A percentile compares a stretch with the other conserved stretches of the same genome.
These are phyloP conservation scores for Leptodactylus fallax DNA, from an alignment of 2,797 vertebrate genomes.

Conservation along the genomic window DNA sequence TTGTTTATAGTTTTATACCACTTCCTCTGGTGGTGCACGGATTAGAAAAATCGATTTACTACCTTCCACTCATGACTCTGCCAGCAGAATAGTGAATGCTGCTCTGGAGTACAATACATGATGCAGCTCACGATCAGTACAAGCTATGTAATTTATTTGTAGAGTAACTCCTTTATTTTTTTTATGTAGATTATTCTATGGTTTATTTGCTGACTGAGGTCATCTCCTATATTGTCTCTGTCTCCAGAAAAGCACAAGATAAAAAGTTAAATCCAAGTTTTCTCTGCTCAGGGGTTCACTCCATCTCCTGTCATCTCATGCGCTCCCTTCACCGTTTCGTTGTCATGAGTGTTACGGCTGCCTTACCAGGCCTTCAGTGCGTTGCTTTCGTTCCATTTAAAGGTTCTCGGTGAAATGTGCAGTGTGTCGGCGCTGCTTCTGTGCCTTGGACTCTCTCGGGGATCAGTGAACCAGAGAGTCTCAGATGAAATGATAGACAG, in stretches of 20 bases:
- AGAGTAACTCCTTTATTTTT: background rate
- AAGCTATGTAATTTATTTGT: background rate
- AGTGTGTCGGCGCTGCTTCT: background rate
- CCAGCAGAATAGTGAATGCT: too few species aligned
- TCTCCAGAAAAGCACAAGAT: background rate
- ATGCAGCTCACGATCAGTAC: too few species aligned
- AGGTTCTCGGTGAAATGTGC: slow-evolving; percentile 21
- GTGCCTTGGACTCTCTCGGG: background rate
- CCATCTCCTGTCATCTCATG: slow-evolving; percentile 7
- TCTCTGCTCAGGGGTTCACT: background rate
- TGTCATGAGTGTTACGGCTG: slow-evolving; percentile 16
- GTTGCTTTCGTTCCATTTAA: background rate
- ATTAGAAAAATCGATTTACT: too few species aligned
- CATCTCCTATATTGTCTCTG: background rate
- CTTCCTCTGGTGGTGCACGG: too few species aligned
- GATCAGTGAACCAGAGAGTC: background rate
- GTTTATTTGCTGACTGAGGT: background rate
- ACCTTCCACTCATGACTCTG: too few species aligned
- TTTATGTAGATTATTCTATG: background rate
- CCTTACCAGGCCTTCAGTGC: background rate
- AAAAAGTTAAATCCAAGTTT: background rate
- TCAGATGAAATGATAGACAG: slow-evolving; percentile 20
- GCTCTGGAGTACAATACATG: too few species aligned
- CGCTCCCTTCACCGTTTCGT: background rate
- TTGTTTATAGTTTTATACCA: too few species aligned